Evolutionary conservation across 2,797 vertebrate species (phyloP).

Genomic region (Myoxocephalus aenaeus): DNA sequence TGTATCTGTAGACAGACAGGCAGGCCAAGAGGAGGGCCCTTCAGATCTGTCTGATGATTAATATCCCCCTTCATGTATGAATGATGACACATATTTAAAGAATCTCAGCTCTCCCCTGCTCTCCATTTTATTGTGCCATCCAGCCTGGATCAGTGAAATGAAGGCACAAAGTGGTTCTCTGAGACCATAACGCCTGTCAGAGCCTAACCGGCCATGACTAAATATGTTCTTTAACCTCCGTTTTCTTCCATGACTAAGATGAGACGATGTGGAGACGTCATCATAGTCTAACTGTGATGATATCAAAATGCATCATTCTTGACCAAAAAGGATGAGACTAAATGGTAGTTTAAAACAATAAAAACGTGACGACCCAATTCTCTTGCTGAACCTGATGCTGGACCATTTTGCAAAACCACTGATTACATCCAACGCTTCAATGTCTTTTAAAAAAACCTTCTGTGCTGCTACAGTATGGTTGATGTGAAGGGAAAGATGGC

Average conservation of each 20-base stretch:
- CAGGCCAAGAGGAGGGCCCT: constrained; percentile 28
- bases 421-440: too few species aligned
- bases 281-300: too few species aligned
- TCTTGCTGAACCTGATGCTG: too few species aligned
- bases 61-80: constrained; percentile 40
- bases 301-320: too few species aligned
- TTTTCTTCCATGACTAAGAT: neutral
- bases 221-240: neutral
- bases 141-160: constrained; percentile 32
- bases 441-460: too few species aligned
- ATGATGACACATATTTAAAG: constrained; percentile 56
- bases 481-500: too few species aligned
- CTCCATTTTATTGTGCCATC: constrained; percentile 29
- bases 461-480: too few species aligned
- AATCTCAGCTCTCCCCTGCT: constrained; percentile 16
- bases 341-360: too few species aligned
- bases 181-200: constrained; percentile 44
- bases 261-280: neutral
- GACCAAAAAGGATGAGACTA: too few species aligned
- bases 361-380: too few species aligned
- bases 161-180: constrained; percentile 49
- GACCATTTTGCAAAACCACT: too few species aligned
- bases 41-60: constrained; percentile 45
- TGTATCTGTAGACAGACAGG: constrained; percentile 43
- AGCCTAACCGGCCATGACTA: neutral